Evolutionary conservation across 2,888 invertebrate genomes (phyloP).

Genomic region (Stegana nigrithorax): DNA sequence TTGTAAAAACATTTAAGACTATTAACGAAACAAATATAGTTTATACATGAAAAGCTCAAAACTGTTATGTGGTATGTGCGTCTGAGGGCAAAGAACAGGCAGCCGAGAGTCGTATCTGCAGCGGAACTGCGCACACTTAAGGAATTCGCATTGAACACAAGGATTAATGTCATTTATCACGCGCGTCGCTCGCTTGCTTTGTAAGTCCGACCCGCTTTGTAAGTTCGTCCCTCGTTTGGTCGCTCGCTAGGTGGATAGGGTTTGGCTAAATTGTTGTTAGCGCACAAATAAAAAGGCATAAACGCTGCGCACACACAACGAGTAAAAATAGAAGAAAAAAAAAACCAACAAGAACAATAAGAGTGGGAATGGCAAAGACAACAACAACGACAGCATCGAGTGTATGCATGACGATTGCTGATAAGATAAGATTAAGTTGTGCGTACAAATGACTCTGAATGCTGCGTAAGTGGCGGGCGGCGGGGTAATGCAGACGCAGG

Average conservation of each 20-base stretch:
- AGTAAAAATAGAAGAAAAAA: too few relatives aligned
- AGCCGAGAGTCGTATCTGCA: not conserved
- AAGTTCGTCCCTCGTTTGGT: too few relatives aligned
- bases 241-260: not conserved
- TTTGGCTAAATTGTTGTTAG: not conserved
- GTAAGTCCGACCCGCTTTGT: too few relatives aligned
- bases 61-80: not conserved
- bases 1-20: slow-evolving; percentile 37
- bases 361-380: not conserved
- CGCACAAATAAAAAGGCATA: not conserved
- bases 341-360: too few relatives aligned
- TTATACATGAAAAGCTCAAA: slow-evolving; percentile 43
- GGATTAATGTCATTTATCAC: slow-evolving; percentile 63
- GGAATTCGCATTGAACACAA: slow-evolving; percentile 44
- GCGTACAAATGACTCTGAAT: too few relatives aligned
- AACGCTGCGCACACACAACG: too few relatives aligned
- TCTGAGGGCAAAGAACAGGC: not conserved
- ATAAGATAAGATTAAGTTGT: slow-evolving; percentile 9
- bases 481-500: too few relatives aligned
- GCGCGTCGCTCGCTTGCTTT: too few relatives aligned
- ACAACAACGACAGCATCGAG: not conserved
- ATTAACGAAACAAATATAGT: slow-evolving; percentile 60
- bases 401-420: not conserved
- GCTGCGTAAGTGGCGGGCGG: too few relatives aligned
- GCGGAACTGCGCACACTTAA: slow-evolving; percentile 33